These are phyloP conservation scores for Drosophila leonis DNA, from an alignment of 2,888 invertebrate species.

Conservation along the genomic window DNA sequence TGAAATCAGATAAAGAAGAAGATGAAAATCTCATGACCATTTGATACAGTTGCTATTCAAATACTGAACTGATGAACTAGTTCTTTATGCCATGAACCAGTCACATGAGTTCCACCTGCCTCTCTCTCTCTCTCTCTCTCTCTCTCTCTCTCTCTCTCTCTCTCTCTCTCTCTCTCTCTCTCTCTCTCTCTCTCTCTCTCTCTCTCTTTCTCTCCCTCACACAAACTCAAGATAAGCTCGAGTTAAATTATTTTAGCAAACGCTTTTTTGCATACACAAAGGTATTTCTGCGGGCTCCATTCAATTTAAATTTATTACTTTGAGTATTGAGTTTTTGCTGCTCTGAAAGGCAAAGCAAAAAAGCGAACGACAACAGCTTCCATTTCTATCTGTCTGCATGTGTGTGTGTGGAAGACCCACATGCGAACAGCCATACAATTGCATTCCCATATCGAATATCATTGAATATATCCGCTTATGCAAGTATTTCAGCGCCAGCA, in stretches of 20 bases:
- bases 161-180: neutral
- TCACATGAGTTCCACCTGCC: neutral
- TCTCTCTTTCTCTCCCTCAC: neutral
- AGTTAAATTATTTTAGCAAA: conserved; percentile 16
- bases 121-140: neutral
- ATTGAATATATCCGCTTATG: conserved; percentile 35
- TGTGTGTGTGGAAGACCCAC: conserved; percentile 13
- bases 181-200: neutral
- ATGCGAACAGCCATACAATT: conserved; percentile 21
- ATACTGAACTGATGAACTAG: neutral
- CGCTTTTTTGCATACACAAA: conserved; percentile 25
- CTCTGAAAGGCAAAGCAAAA: conserved; percentile 16
- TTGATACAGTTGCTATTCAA: neutral
- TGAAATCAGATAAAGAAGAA: neutral
- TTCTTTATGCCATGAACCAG: neutral
- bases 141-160: neutral
- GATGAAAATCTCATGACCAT: neutral
- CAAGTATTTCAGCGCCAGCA: conserved; percentile 8
- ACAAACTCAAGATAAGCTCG: conserved; percentile 11
- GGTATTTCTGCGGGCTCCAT: conserved; percentile 30
- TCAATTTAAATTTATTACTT: conserved; percentile 48
- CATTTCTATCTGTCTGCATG: conserved; percentile 12
- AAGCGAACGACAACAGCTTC: conserved; percentile 27
- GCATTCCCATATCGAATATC: conserved; percentile 41
- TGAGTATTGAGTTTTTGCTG: conserved; percentile 38